Percentiles rank a stretch among this genome's conserved stretches.
Evolutionary conservation across 64 coral and sea anemone genomes (phyloP).

Genomic region (Exaiptasia diaphana): DNA sequence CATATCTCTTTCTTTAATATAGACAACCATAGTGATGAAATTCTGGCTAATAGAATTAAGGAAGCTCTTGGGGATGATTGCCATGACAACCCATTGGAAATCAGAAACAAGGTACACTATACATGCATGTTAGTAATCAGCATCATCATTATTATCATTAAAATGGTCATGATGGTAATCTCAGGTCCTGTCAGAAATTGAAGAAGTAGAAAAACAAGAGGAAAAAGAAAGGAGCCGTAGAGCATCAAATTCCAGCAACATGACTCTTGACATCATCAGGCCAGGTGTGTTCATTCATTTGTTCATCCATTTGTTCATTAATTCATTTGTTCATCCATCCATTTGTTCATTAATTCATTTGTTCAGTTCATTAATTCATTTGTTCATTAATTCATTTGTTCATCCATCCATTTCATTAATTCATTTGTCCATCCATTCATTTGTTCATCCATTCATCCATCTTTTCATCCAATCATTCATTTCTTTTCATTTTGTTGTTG

Average conservation of each 20-base stretch:
- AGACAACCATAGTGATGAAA: constrained; percentile 16
- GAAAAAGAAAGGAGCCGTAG: constrained; percentile 26
- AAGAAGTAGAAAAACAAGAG: constrained; percentile 45
- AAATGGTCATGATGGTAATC: no score
- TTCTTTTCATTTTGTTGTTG: not conserved
- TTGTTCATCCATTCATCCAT: no score
- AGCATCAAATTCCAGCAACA: constrained; percentile 25
- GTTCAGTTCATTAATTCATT: no score
- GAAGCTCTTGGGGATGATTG: constrained; percentile 76
- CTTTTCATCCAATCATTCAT: no score
- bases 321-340: no score
- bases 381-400: no score
- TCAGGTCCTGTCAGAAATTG: constrained; percentile 58
- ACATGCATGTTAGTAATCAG: not conserved
- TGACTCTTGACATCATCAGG: constrained; percentile 55
- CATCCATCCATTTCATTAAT: no score
- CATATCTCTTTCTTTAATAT: not conserved
- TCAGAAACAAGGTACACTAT: constrained; percentile 59
- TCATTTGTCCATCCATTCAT: no score
- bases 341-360: no score
- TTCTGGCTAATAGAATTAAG: constrained; percentile 55
- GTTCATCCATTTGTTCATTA: no score
- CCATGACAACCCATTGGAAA: constrained; percentile 51
- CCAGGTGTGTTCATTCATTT: constrained; percentile 20
- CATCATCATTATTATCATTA: no score